Conservation (phyloP, 2,888 invertebrate genomes). For the Rapana venosa region DNA sequence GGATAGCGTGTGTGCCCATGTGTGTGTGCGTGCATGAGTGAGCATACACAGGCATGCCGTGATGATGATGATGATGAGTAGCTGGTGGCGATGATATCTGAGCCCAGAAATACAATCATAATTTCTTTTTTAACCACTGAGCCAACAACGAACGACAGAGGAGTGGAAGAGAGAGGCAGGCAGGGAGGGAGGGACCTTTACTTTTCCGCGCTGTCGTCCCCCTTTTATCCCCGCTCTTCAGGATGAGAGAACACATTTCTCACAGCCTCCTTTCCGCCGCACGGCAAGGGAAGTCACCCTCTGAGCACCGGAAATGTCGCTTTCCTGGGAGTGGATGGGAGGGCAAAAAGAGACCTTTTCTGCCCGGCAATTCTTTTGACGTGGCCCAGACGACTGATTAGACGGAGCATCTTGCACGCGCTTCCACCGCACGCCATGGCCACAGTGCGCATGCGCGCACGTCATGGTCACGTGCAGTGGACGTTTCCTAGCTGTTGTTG, state of each 20-base stretch:
- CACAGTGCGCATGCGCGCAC: conserved; percentile 24
- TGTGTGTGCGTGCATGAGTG: no score
- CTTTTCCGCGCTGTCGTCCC: no score
- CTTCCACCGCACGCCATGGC: conserved; percentile 31
- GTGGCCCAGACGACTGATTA: conserved; percentile 32
- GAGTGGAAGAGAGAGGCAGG: no score
- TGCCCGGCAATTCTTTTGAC: conserved; percentile 27
- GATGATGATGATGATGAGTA: no score
- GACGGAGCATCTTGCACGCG: conserved; percentile 1
- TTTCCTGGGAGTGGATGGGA: conserved; percentile 3
- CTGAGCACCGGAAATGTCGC: conserved; percentile 42
- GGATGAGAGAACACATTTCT: conserved; percentile 26
- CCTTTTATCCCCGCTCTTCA: conserved; percentile 10
- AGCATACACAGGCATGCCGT: no score
- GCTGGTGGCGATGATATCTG: no score
- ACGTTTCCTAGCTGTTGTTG: background rate
- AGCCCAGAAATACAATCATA: no score
- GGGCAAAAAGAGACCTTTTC: conserved; percentile 25
- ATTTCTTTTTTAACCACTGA: no score
- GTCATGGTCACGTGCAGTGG: conserved; percentile 8
- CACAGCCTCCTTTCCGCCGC: conserved; percentile 37
- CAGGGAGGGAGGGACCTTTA: no score
- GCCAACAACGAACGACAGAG: no score
- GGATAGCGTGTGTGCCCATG: no score
- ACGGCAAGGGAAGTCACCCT: conserved; percentile 44